Conservation (phyloP, 2,113 vertebrate species). For the Spheniscus mendiculus region DNA sequence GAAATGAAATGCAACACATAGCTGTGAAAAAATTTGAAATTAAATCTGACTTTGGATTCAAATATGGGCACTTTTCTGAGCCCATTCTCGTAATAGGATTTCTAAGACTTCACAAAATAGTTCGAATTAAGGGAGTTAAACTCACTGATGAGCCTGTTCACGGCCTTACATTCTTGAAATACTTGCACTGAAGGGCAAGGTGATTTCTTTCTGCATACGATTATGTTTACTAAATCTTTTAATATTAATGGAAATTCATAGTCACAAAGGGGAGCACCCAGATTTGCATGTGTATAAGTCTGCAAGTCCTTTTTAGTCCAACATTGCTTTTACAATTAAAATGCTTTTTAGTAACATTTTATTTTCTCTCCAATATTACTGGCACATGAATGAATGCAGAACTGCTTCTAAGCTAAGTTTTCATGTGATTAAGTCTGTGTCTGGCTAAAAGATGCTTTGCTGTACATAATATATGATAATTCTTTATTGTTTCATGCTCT, state of each 20-base stretch:
- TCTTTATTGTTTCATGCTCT: background rate
- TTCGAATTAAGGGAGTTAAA: background rate
- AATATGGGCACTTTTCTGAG: background rate
- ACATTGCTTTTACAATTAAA: background rate
- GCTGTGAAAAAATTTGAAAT: background rate
- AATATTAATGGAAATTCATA: background rate
- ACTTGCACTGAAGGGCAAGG: background rate
- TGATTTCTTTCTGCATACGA: background rate
- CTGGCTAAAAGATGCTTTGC: background rate
- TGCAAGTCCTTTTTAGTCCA: background rate
- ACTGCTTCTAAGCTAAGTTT: background rate
- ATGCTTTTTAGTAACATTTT: background rate
- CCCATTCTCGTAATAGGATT: accelerated
- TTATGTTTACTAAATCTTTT: background rate
- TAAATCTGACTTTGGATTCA: background rate
- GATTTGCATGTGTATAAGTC: background rate
- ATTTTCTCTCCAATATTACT: background rate
- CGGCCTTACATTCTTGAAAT: background rate
- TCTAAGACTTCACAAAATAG: background rate
- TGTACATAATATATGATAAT: background rate
- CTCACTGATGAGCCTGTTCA: background rate
- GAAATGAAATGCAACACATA: background rate
- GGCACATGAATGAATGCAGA: background rate
- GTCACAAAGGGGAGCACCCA: background rate
- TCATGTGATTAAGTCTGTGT: background rate